Evolutionary conservation across 2,888 invertebrate species (phyloP), one percentile per base, ranked within the genome.

Genomic region (Anoplius nigerrimus): DNA sequence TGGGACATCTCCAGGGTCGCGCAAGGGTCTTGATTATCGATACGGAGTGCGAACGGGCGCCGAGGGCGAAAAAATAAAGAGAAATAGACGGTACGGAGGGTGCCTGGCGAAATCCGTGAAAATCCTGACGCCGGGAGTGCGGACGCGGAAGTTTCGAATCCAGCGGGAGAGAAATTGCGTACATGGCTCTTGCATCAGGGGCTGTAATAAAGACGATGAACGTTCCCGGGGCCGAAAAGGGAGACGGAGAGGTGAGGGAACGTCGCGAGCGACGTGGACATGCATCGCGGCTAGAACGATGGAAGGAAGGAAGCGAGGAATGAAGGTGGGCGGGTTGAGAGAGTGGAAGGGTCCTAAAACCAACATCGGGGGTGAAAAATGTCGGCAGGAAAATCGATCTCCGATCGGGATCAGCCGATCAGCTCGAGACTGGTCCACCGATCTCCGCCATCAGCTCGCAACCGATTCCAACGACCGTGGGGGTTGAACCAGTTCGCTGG

Each of bases 101-200:
- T n/a, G 61, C 6, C 15, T 48, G 16, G 34, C 20, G n/a, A 67
- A 67, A 63, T 67, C 63, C 53, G 15, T 15, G 54, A 43, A 43
- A 24, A 24, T 27, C 27, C 58, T 27, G 27, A 27, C 13, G 22
- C 2, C 55, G n/a, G 24, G 27, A 16, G 22, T 48, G 16, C 66
- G 66, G 65, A 59, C 64, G 66, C 66, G 65, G 65, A 77, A 74
- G 68, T 72, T 70, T 66, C 66, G 76, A 66, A 70, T 69, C 52
- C 64, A 64, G 63, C 66, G 63, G 64, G 62, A 72, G 68, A 77
- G 62, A 68, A 72, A 77, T 72, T 62, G 68, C 76, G 66, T 76
- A 76, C 76, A 76, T 58, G 77, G 57, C 54, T 74, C 72, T 76
- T 72, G 76, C 76, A 76, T 76, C 74, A 77, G 74, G 45, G 62